Percentiles rank a stretch among this genome's conserved stretches.
Evolutionary conservation across 2,113 vertebrate species (phyloP).

Genomic region (Platysteira castanea): DNA sequence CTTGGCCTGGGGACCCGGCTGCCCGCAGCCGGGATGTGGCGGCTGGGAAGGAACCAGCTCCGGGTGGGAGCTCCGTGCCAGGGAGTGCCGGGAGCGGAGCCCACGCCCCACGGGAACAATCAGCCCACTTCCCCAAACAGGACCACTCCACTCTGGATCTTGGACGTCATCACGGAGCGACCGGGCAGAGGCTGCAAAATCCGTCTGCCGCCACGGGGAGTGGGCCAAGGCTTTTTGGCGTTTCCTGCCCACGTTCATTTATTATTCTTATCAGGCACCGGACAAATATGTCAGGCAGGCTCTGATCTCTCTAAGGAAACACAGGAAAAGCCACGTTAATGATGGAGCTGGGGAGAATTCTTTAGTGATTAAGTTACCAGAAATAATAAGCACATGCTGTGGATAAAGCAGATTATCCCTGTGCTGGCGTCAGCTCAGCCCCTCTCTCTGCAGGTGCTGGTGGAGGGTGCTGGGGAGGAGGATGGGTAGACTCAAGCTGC

Average conservation of each 20-base stretch:
- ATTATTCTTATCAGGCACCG: conserved; percentile 42
- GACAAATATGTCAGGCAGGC: conserved; percentile 25
- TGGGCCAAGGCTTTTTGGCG: not conserved
- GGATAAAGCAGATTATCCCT: not conserved
- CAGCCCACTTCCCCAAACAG: not conserved
- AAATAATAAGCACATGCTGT: not conserved
- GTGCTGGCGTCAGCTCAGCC: fast-evolving
- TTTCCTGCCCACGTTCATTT: conserved; percentile 30
- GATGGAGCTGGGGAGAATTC: conserved; percentile 26
- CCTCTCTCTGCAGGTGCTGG: not conserved
- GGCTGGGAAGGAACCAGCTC: not conserved
- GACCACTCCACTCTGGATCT: not conserved
- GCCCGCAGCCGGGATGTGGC: fast-evolving
- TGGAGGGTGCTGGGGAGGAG: not conserved
- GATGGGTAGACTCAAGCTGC: not conserved
- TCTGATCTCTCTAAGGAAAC: conserved; percentile 27
- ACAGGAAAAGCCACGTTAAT: conserved; percentile 28
- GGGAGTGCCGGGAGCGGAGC: not conserved
- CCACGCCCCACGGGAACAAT: conserved; percentile 19
- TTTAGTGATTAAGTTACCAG: conserved; percentile 42
- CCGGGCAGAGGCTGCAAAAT: not conserved
- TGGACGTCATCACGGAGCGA: not conserved
- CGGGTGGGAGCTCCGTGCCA: not conserved
- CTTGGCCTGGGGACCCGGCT: not conserved
- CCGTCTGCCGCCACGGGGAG: fast-evolving